A percentile compares a stretch with the other conserved stretches of the same genome.
Evolutionary conservation across 92 coral and sea anemone genomes (phyloP).

Genomic region (Parazoanthus swiftii): DNA sequence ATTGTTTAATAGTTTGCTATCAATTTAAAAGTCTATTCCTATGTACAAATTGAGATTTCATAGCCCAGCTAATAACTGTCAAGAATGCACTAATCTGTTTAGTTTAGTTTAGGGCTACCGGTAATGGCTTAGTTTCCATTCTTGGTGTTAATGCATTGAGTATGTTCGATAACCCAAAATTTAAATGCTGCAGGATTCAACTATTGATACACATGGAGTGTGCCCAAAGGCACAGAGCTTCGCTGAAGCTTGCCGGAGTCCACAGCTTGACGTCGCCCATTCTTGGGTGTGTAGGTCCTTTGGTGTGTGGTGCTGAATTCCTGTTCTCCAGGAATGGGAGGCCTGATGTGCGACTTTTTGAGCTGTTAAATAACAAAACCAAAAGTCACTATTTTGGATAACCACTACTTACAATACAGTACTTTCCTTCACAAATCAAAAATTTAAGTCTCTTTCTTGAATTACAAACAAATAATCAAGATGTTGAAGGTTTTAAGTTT

Average conservation of each 20-base stretch:
- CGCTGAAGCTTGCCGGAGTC: conserved; percentile 81
- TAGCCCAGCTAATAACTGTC: neutral
- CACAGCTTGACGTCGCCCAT: conserved; percentile 49
- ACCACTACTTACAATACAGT: too few relatives aligned
- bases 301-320: conserved; percentile 96
- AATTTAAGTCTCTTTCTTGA: too few relatives aligned
- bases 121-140: neutral
- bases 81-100: neutral
- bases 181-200: neutral
- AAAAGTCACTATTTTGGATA: neutral
- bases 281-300: conserved; percentile 88
- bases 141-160: neutral
- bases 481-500: too few relatives aligned
- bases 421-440: too few relatives aligned
- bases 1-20: too few relatives aligned
- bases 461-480: too few relatives aligned
- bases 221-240: conserved; percentile 92
- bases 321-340: conserved; percentile 71
- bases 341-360: conserved; percentile 86
- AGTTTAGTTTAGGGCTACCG: neutral
- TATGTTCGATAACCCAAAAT: neutral
- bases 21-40: neutral
- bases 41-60: neutral
- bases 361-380: conserved; percentile 55
- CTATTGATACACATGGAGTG: conserved; percentile 54